Evolutionary conservation across 2,888 invertebrate species (phyloP).

Genomic region (Gasteruption jaculator): DNA sequence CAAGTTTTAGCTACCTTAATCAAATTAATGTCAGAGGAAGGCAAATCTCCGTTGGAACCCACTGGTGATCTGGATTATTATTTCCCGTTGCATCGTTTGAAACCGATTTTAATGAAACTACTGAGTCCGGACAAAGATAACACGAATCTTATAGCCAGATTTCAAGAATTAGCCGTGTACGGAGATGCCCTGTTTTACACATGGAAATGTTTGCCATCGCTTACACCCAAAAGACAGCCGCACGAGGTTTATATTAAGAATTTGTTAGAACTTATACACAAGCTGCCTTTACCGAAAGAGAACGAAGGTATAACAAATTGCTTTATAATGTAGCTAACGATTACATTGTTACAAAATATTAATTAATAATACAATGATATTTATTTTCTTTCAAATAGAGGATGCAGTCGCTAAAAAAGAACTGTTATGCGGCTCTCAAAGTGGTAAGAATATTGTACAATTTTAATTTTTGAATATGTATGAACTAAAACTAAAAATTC

Average conservation of each 20-base stretch:
- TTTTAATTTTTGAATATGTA: not conserved
- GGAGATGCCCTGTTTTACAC: conserved; percentile 73
- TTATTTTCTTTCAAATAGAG: conserved; percentile 27
- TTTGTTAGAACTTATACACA: conserved; percentile 62
- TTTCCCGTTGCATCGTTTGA: conserved; percentile 66
- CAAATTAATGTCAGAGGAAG: conserved; percentile 70
- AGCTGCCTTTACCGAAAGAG: conserved; percentile 54
- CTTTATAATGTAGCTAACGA: not conserved
- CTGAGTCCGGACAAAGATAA: conserved; percentile 63
- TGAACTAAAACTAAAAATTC: no score
- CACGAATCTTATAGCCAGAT: conserved; percentile 61
- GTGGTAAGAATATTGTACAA: conserved; percentile 32
- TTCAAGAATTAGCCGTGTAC: conserved; percentile 71
- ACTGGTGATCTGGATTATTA: conserved; percentile 52
- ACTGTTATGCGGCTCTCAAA: conserved; percentile 38
- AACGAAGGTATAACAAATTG: conserved; percentile 42
- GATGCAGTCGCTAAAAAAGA: conserved; percentile 29
- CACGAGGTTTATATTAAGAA: conserved; percentile 61
- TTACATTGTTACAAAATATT: conserved; percentile 3
- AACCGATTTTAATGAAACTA: conserved; percentile 63
- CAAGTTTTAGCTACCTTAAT: conserved; percentile 70
- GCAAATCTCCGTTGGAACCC: conserved; percentile 62
- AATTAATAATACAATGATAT: conserved; percentile 9
- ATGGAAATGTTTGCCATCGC: conserved; percentile 60
- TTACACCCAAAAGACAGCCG: conserved; percentile 58